phyloP scores from a whole-genome alignment of 2,113 vertebrate species.

The Oryctolagus cuniculus region mOryCun1.1 NC_091445.1:19599001-19599500 shows the following conservation, averaged over 20 bases:
- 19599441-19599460: conserved; percentile 51
- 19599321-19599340: background rate
- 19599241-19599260: conserved; percentile 27
- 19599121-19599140: conserved; percentile 24
- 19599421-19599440: background rate
- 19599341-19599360: conserved; percentile 41
- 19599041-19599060: conserved; percentile 16
- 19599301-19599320: background rate
- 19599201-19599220: conserved; percentile 25
- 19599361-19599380: conserved; percentile 7
- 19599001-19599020: conserved; percentile 12
- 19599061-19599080: conserved; percentile 30
- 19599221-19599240: background rate
- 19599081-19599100: conserved; percentile 48
- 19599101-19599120: conserved; percentile 26
- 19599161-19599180: conserved; percentile 38
- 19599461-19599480: conserved; percentile 68
- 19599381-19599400: background rate
- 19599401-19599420: conserved; percentile 46
- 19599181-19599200: conserved; percentile 28
- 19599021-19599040: background rate
- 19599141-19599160: background rate
- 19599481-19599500: conserved; percentile 48
- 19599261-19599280: conserved; percentile 4
- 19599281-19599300: background rate